Conservation (phyloP, 1,140 invertebrate species). For the Drosophila mauritiana region DNA sequence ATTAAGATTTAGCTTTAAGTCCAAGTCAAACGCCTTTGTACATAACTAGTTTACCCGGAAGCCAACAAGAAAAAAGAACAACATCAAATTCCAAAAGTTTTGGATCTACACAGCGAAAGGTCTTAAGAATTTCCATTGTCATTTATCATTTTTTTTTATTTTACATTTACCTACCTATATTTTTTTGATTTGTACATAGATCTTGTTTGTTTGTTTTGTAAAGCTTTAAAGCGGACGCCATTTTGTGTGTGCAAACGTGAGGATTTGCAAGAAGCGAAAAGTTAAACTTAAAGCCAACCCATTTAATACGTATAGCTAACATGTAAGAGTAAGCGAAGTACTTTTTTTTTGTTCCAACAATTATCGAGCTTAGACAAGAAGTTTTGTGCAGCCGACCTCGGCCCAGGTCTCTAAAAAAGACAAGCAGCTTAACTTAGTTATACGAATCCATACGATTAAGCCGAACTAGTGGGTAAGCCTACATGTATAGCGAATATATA, state of each 20-base stretch:
- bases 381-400: constrained; percentile 28
- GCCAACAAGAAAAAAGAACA: constrained; percentile 11
- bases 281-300: constrained; percentile 41
- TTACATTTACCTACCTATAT: constrained; percentile 3
- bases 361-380: neutral
- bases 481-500: constrained; percentile 40
- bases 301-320: constrained; percentile 5
- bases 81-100: constrained; percentile 2
- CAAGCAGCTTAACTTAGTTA: constrained; percentile 25
- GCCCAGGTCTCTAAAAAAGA: constrained; percentile 37
- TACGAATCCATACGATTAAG: constrained; percentile 17
- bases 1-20: constrained; percentile 36
- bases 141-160: constrained; percentile 12
- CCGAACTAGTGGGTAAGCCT: constrained; percentile 14
- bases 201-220: constrained; percentile 33
- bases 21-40: constrained; percentile 61
- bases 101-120: constrained; percentile 8
- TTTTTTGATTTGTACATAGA: constrained; percentile 44
- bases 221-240: constrained; percentile 68
- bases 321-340: constrained; percentile 14
- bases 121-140: constrained; percentile 1
- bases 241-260: constrained; percentile 45
- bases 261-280: constrained; percentile 51
- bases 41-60: constrained; percentile 35
- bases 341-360: constrained; percentile 25